Evolutionary conservation across 2,113 vertebrate species (phyloP), one percentile per base, ranked within the genome.

Genomic region (Anser brachyrhynchus): DNA sequence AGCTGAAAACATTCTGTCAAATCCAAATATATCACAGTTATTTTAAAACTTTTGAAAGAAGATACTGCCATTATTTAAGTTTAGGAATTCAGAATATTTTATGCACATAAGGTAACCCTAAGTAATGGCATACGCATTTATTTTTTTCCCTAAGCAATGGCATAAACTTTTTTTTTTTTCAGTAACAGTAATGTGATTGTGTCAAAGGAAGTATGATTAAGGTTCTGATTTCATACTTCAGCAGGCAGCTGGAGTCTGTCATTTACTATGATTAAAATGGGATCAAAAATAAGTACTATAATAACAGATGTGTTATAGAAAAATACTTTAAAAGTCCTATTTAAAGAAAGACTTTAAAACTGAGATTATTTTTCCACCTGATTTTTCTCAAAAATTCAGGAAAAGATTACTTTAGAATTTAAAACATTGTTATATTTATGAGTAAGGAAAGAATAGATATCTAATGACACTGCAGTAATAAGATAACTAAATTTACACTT

Each of bases 21-120:
- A 5, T 61, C 87, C 20, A 71, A 71, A 80, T 31, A 59, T 72
- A 26, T 81, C 64, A 84, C 85, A 82, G 83, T 21, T 86, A 75
- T 69, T 94, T 91, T 90, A 71, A 57, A 52, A 35, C 51, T 61
- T 44, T 80, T 91, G 75, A 83, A 95, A 86, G 92, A 77, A 11
- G 31, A 49, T 81, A 39, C 89, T 54, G 75, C 21, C 43, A 89
- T 26, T 39, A 84, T 70, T 84, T 61, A 84, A 84, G 31, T 87
- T 74, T 69, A 41, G 84, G 66, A 89, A 25, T 55, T 58, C n/a
- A 29, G 29, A 74, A 90, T 25, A 9, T 69, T 95, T 84, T 69
- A 58, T 33, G 31, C 73, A n/a, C 52, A 91, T 51, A 75, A 89
- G 7, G 44, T 18, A 78, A 79, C 37, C 25, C 65, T 66, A 76